Evolutionary conservation across 2,113 vertebrate species (phyloP), one percentile per base, ranked within the genome.

Genomic region (Malurus alboscapulatus): DNA sequence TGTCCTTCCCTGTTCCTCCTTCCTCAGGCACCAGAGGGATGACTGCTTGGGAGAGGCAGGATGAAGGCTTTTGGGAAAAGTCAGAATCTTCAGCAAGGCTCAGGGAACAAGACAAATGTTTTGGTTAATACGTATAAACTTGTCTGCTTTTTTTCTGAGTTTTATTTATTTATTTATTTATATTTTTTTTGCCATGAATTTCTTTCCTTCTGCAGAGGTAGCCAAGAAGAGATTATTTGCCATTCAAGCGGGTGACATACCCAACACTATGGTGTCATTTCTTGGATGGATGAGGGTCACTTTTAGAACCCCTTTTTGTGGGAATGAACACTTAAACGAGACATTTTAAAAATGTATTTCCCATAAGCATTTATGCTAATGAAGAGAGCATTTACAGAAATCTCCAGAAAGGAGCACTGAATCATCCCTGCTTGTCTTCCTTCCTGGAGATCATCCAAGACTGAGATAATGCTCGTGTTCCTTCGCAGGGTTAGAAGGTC

Each of bases 361-460:
- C 73, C 42, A 81, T 79, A 78, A 93, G 19, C 20, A 9, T 57
- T 92, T 59, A 63, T 88, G 83, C 25, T 90, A 75, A 92, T 61
- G 86, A 93, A 78, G 36, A 63, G 5, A 74, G 40, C 59, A 48
- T 61, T 96, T 92, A 93, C 72, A 74, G 79, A 94, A 92, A 74
- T 75, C 81, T 82, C 81, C 2, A 11, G 30, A 77, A 76, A 88
- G 55, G 26, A 88, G 55, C 63, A 62, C 38, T 81, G 76, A 62
- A 93, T 90, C 93, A 92, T 86, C 47, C 34, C 38, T 69, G 38
- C 84, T 90, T 80, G 67, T 79, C 90, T 90, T 62, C 13, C 36
- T 96, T 92, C 79, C 57, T 88, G 88, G 91, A 92, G 61, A 67
- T 32, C 66, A 78, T 87, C 92, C 94, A 92, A 94, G 80, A 17